These are phyloP conservation scores for Picathartes gymnocephalus DNA, from an alignment of 2,113 vertebrate genomes.

Conservation along the genomic window DNA sequence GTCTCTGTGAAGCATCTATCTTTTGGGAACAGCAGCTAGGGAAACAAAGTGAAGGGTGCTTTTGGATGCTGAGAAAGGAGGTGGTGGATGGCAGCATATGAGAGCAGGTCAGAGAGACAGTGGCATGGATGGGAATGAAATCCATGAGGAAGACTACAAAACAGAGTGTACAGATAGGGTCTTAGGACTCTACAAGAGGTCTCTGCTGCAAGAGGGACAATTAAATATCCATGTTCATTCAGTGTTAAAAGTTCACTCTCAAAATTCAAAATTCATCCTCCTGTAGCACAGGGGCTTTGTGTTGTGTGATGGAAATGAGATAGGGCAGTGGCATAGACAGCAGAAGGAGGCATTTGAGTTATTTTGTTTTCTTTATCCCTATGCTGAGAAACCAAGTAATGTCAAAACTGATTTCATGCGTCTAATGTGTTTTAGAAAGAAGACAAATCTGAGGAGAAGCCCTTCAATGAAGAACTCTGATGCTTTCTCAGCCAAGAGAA, in stretches of 20 bases:
- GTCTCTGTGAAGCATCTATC: neutral
- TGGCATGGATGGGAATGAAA: neutral
- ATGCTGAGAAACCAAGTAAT: neutral
- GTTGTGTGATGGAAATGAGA: neutral
- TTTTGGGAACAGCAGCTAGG: neutral
- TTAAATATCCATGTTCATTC: neutral
- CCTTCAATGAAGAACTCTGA: constrained; percentile 68
- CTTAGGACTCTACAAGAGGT: neutral
- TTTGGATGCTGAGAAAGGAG: neutral
- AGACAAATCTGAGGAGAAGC: constrained; percentile 34
- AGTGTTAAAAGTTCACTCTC: neutral
- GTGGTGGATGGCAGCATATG: neutral
- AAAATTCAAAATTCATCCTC: neutral
- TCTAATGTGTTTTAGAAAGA: constrained; percentile 66
- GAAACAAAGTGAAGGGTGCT: neutral
- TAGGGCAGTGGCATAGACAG: neutral
- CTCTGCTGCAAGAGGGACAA: neutral
- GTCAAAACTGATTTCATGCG: neutral
- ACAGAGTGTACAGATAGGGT: neutral
- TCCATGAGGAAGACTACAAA: neutral
- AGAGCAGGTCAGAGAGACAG: neutral
- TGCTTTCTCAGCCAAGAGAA: neutral
- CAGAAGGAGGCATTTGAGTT: neutral
- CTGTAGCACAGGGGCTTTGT: neutral
- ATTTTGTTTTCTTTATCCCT: neutral